A percentile compares a stretch with the other conserved stretches of the same genome.
Conservation (phyloP, 2,113 vertebrate species). For the Xiphophorus couchianus region DNA sequence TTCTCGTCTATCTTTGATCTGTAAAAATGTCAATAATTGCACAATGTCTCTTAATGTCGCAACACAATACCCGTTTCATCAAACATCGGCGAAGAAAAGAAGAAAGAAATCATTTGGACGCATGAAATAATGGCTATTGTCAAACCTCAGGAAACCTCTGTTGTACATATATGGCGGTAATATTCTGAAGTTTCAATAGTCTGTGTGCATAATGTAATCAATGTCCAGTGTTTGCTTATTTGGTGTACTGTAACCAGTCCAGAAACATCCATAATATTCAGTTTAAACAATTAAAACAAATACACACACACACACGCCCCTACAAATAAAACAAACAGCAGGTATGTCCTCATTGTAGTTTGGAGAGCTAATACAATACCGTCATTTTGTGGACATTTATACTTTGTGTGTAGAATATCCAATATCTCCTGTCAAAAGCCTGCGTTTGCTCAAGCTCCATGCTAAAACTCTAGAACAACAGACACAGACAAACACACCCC, state of each 20-base stretch:
- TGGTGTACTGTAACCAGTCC: not conserved
- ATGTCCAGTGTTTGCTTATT: constrained; percentile 10
- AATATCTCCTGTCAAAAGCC: not conserved
- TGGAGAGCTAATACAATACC: not conserved
- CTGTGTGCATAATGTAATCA: not conserved
- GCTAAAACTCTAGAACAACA: constrained; percentile 11
- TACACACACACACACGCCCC: too few relatives aligned
- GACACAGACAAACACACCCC: constrained; percentile 32
- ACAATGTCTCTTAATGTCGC: constrained; percentile 12
- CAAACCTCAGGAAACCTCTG: not conserved
- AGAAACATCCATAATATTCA: not conserved
- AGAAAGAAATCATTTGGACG: not conserved
- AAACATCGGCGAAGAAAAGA: not conserved
- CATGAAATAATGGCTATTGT: not conserved
- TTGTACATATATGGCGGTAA: not conserved
- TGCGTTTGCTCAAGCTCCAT: constrained; percentile 24
- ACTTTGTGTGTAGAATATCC: not conserved
- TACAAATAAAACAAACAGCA: not conserved
- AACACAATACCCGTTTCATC: constrained; percentile 6
- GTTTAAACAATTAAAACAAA: not conserved
- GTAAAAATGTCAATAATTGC: constrained; percentile 32
- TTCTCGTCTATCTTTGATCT: constrained; percentile 21
- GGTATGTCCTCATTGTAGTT: not conserved
- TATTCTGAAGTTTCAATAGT: constrained; percentile 2
- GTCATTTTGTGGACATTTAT: not conserved